phyloP scores from a whole-genome alignment of 2,797 vertebrate species.

The Jordanella pulchra region DNA sequence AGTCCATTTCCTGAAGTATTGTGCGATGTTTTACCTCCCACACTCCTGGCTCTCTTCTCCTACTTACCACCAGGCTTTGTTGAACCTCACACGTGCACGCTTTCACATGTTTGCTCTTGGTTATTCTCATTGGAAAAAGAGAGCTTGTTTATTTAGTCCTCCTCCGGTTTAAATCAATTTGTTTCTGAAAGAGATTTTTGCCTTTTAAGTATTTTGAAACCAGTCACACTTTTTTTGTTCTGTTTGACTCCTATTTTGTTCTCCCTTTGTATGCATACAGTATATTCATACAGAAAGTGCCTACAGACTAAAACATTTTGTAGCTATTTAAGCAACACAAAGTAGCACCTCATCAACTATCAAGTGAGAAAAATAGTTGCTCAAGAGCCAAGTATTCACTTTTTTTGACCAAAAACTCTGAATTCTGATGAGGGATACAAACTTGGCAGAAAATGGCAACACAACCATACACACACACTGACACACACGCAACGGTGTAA shows the following conservation, averaged over 20 bases:
- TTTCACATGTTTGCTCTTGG: slow-evolving; percentile 12
- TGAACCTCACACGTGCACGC: slow-evolving; percentile 12
- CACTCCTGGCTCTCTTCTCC: slow-evolving; percentile 43
- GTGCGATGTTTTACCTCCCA: slow-evolving; percentile 59
- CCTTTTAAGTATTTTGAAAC: background rate
- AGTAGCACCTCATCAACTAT: background rate
- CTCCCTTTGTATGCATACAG: background rate
- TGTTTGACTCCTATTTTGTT: background rate
- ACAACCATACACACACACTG: too few relatives aligned
- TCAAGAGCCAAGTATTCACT: background rate
- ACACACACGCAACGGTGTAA: background rate
- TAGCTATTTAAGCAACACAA: background rate
- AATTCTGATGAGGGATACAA: background rate
- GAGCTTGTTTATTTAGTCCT: slow-evolving; percentile 29
- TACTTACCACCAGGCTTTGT: slow-evolving; percentile 46
- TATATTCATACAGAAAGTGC: background rate
- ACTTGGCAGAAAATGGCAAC: background rate
- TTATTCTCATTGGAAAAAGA: slow-evolving; percentile 35
- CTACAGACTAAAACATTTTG: background rate
- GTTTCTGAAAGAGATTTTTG: background rate
- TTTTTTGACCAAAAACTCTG: background rate
- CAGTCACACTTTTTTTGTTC: background rate
- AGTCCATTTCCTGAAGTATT: slow-evolving; percentile 67
- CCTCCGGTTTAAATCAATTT: slow-evolving; percentile 13
- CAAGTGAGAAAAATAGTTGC: too few relatives aligned